Conservation (phyloP, 1,140 invertebrate species). For the Papilio machaon region DNA sequence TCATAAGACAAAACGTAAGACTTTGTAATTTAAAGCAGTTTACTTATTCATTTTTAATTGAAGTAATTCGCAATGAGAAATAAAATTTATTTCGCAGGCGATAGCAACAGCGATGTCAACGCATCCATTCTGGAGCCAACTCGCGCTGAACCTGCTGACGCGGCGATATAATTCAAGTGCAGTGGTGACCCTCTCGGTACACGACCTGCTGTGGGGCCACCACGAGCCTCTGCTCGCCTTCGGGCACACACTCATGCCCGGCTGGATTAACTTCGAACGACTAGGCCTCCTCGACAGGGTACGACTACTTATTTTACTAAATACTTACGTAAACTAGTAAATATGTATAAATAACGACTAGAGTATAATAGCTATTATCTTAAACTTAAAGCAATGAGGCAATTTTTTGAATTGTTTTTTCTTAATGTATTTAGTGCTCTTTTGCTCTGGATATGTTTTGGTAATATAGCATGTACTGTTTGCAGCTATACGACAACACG, state of each 20-base stretch:
- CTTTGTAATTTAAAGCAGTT: no score
- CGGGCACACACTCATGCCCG: slow-evolving; percentile 86
- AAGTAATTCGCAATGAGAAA: background rate
- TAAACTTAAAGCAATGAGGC: no score
- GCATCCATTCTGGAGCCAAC: slow-evolving; percentile 82
- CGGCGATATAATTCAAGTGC: slow-evolving; percentile 84
- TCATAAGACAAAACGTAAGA: no score
- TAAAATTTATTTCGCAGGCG: slow-evolving; percentile 78
- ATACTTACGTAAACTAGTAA: background rate
- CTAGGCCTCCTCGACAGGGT: slow-evolving; percentile 88
- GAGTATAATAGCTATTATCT: no score
- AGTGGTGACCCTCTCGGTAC: slow-evolving; percentile 85
- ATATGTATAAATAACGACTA: no score
- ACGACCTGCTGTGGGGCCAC: slow-evolving; percentile 94
- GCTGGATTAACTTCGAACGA: slow-evolving; percentile 86
- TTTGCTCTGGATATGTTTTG: background rate
- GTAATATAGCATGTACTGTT: background rate
- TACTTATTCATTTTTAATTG: no score
- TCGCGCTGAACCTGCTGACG: slow-evolving; percentile 84
- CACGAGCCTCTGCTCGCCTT: slow-evolving; percentile 88
- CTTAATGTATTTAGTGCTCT: no score
- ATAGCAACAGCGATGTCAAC: slow-evolving; percentile 82
- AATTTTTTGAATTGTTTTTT: no score
- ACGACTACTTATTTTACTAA: slow-evolving; percentile 81
- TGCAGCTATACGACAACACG: slow-evolving; percentile 64